Evolutionary conservation across 2,888 invertebrate genomes (phyloP).

Genomic region (Cetonia aurata): DNA sequence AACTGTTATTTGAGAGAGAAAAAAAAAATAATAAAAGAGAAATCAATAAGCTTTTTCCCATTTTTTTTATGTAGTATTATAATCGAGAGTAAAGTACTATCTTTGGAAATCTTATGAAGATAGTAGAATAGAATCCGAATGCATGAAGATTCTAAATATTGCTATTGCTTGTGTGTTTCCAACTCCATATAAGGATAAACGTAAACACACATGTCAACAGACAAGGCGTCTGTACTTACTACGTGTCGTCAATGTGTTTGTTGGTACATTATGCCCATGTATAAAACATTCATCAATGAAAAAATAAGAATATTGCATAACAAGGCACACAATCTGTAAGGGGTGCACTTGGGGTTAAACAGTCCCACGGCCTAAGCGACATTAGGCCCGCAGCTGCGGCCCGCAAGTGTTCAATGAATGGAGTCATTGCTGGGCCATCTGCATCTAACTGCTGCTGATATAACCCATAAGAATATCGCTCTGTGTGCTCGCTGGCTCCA

Average conservation of each 20-base stretch:
- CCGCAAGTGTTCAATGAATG: slow-evolving; percentile 62
- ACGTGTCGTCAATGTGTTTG: slow-evolving; percentile 30
- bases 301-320: slow-evolving; percentile 48
- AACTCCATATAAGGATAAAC: not conserved
- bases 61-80: too few species aligned
- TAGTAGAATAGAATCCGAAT: too few species aligned
- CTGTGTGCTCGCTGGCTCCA: slow-evolving; percentile 21
- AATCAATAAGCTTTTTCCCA: too few species aligned
- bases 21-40: not conserved
- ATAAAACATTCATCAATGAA: slow-evolving; percentile 43
- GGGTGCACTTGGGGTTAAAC: slow-evolving; percentile 52
- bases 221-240: slow-evolving; percentile 12
- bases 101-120: too few species aligned
- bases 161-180: too few species aligned
- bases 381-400: slow-evolving; percentile 60
- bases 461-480: slow-evolving; percentile 45
- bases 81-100: too few species aligned
- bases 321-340: slow-evolving; percentile 52
- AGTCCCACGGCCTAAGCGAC: slow-evolving; percentile 57
- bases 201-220: slow-evolving; percentile 22
- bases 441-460: slow-evolving; percentile 48
- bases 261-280: slow-evolving; percentile 38
- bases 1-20: not conserved
- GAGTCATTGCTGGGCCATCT: slow-evolving; percentile 53
- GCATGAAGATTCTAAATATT: too few species aligned